Evolutionary conservation across 2,113 vertebrate species (phyloP).

Genomic region (Uropsilus gracilis): DNA sequence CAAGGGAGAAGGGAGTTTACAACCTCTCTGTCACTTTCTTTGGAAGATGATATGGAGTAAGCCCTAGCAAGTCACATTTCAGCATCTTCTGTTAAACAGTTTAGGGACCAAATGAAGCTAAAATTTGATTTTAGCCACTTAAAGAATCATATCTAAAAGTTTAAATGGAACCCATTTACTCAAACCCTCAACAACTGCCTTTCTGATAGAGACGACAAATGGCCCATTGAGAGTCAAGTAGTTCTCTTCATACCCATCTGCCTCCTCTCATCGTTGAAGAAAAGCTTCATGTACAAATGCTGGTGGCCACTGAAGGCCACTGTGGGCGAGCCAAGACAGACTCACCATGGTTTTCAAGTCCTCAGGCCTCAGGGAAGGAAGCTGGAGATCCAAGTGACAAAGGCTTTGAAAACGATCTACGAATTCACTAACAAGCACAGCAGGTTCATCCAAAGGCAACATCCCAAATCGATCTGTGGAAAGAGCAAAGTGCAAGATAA

Average conservation of each 20-base stretch:
- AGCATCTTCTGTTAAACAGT: background rate
- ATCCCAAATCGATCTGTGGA: slow-evolving; percentile 91
- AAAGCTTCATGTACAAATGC: background rate
- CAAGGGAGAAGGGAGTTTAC: background rate
- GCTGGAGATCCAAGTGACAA: slow-evolving; percentile 92
- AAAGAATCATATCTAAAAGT: background rate
- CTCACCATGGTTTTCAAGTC: slow-evolving; percentile 93
- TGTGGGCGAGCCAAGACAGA: background rate
- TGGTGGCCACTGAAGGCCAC: background rate
- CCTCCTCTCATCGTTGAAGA: background rate
- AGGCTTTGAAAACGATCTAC: slow-evolving; percentile 92
- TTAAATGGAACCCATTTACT: background rate
- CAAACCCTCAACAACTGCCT: background rate
- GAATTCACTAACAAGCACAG: slow-evolving; percentile 89
- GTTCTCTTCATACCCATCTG: background rate
- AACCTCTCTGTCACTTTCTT: background rate
- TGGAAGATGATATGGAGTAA: slow-evolving; percentile 32
- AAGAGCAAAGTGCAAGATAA: background rate
- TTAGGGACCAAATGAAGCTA: slow-evolving; percentile 31
- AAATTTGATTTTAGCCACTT: background rate
- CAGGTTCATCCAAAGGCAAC: slow-evolving; percentile 91
- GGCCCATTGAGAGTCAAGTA: background rate
- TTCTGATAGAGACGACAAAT: background rate
- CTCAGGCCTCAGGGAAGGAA: slow-evolving; percentile 93
- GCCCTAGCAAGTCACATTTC: background rate